Percentiles rank a stretch among this genome's conserved stretches.
Evolutionary conservation across 2,888 invertebrate genomes (phyloP).

Genomic region (Anaspis maculata): DNA sequence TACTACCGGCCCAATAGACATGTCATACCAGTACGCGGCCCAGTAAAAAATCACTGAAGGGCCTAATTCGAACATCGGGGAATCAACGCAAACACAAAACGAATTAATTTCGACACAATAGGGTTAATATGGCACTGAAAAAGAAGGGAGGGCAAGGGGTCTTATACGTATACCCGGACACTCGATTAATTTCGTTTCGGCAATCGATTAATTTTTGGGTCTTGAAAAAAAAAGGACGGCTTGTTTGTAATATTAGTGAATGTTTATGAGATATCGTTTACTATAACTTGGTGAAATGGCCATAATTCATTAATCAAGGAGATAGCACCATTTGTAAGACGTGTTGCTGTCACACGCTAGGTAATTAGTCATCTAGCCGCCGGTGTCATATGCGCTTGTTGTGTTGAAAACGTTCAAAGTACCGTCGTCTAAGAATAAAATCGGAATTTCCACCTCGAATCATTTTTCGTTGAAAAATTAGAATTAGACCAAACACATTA

Average conservation of each 20-base stretch:
- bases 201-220: conserved; percentile 3
- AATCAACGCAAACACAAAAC: too few species aligned
- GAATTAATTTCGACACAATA: conserved; percentile 19
- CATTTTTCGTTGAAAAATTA: too few species aligned
- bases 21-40: conserved; percentile 31
- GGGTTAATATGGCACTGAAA: conserved; percentile 9
- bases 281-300: conserved; percentile 13
- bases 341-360: conserved; percentile 21
- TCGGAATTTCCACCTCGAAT: too few species aligned
- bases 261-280: conserved; percentile 13
- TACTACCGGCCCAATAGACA: conserved; percentile 32
- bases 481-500: too few species aligned
- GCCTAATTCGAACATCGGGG: conserved; percentile 19
- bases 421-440: too few species aligned
- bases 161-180: not conserved
- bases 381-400: too few species aligned
- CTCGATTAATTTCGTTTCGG: conserved; percentile 1
- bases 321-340: conserved; percentile 28
- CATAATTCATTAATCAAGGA: conserved; percentile 29
- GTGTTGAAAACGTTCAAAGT: too few species aligned
- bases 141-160: not conserved
- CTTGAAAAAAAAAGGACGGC: too few species aligned
- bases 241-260: conserved; percentile 9
- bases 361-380: conserved; percentile 25
- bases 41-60: conserved; percentile 22